Conservation (phyloP, 2,888 invertebrate genomes). For the Blastobasis adustella region DNA sequence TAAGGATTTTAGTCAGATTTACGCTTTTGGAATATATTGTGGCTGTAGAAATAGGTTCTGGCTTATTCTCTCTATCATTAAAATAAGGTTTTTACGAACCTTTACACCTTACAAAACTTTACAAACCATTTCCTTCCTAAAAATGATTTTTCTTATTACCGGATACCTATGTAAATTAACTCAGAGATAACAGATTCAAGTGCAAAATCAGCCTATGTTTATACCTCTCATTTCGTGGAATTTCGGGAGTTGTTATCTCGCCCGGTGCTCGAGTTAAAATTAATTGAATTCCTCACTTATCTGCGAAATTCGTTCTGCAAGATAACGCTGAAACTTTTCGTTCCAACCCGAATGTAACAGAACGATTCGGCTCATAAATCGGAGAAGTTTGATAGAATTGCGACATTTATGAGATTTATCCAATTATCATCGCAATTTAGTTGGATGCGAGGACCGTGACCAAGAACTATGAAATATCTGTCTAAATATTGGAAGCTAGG, state of each 20-base stretch:
- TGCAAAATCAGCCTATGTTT: constrained; percentile 28
- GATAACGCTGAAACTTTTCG: constrained; percentile 24
- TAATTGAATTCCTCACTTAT: constrained; percentile 48
- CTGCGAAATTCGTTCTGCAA: constrained; percentile 28
- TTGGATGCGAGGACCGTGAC: too few relatives aligned
- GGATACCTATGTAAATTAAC: too few relatives aligned
- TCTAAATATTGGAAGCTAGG: too few relatives aligned
- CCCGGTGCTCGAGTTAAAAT: constrained; percentile 32
- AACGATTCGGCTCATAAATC: constrained; percentile 2
- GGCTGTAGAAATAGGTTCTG: too few relatives aligned
- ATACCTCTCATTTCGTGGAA: constrained; percentile 23
- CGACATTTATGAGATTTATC: constrained; percentile 5
- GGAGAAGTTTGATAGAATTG: constrained; percentile 4
- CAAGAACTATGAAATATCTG: too few relatives aligned
- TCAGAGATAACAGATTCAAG: background rate
- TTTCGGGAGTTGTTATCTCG: constrained; percentile 31
- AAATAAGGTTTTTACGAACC: too few relatives aligned
- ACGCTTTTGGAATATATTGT: too few relatives aligned
- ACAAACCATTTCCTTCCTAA: too few relatives aligned
- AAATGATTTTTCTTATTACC: too few relatives aligned
- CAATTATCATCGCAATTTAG: background rate
- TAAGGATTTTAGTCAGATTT: too few relatives aligned
- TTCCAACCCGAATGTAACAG: constrained; percentile 6
- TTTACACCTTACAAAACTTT: too few relatives aligned
- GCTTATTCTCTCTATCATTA: too few relatives aligned